Evolutionary conservation across 2,888 invertebrate genomes (phyloP).

Genomic region (Chouioia cunea): DNA sequence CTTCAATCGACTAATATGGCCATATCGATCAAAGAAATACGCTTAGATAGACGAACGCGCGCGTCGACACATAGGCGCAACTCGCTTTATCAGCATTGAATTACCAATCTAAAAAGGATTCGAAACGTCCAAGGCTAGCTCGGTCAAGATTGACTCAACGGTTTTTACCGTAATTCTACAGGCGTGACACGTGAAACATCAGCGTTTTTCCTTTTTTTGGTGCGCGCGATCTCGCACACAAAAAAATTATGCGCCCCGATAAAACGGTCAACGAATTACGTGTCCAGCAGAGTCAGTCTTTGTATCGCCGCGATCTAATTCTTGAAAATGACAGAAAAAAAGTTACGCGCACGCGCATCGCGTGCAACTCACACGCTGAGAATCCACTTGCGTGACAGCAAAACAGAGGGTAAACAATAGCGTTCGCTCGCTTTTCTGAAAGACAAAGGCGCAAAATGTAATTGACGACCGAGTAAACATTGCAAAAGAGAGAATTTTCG

Average conservation of each 20-base stretch:
- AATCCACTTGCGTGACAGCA: no score
- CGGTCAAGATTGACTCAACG: slow-evolving; percentile 21
- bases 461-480: slow-evolving; percentile 16
- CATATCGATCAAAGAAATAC: no score
- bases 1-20: no score
- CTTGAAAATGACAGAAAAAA: not conserved
- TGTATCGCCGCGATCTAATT: no score
- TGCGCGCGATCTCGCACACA: not conserved
- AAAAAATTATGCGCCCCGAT: not conserved
- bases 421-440: slow-evolving; percentile 18
- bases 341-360: not conserved
- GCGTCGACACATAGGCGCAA: no score
- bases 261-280: slow-evolving; percentile 4
- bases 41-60: no score
- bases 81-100: no score
- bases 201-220: no score
- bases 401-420: no score
- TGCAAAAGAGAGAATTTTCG: not conserved
- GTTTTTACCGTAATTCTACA: slow-evolving; percentile 8
- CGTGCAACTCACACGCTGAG: not conserved
- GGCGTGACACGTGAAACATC: slow-evolving; percentile 25
- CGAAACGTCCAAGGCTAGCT: no score
- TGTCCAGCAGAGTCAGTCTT: not conserved
- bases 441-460: slow-evolving; percentile 39
- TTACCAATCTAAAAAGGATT: no score